phyloP scores from a whole-genome alignment of 2,113 vertebrate genomes.

The Andinoacara biseriatus region DNA sequence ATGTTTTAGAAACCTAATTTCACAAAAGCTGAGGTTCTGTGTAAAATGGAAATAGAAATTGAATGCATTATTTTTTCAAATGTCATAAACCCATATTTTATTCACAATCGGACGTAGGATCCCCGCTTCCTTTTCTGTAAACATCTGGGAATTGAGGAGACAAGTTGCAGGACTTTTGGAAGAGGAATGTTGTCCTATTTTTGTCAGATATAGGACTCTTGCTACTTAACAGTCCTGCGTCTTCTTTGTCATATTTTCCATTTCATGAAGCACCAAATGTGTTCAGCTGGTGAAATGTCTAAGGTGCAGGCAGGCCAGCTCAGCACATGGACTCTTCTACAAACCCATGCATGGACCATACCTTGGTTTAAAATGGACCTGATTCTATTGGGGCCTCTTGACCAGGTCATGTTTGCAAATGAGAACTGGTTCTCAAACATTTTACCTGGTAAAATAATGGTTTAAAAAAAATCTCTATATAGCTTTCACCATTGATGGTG shows the following conservation, averaged over 20 bases:
- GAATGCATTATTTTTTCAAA: neutral
- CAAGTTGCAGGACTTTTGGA: neutral
- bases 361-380: too few species aligned
- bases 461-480: neutral
- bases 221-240: neutral
- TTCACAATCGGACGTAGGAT: neutral
- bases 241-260: neutral
- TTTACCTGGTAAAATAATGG: too few species aligned
- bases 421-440: too few species aligned
- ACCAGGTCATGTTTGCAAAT: too few species aligned
- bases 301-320: neutral
- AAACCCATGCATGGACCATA: neutral
- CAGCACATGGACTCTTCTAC: neutral
- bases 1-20: neutral
- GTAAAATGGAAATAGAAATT: neutral
- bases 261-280: too few species aligned
- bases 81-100: neutral
- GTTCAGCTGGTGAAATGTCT: neutral
- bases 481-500: neutral
- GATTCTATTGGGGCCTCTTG: too few species aligned
- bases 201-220: neutral
- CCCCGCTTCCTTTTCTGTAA: neutral
- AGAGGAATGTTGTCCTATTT: neutral
- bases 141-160: neutral
- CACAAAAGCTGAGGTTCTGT: neutral